These are phyloP conservation scores for Apeira syringaria DNA, from an alignment of 2,888 invertebrate species.

Conservation along the genomic window DNA sequence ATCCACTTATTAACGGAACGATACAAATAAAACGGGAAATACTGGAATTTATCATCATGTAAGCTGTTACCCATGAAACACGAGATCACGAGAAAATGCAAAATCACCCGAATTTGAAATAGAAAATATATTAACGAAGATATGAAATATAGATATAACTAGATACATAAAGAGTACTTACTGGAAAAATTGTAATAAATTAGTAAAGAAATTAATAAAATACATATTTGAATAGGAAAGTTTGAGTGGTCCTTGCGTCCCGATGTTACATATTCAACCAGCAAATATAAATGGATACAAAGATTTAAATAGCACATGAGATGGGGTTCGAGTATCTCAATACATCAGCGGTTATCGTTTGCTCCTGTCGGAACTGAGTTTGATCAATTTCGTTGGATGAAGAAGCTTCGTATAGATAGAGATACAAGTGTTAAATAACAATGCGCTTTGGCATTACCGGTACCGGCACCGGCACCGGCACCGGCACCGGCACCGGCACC, in stretches of 20 bases:
- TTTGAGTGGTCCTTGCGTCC: constrained; percentile 92
- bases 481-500: no score
- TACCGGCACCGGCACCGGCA: no score
- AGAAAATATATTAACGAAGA: constrained; percentile 36
- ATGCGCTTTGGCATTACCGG: constrained; percentile 66
- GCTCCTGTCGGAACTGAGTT: constrained; percentile 17
- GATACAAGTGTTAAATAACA: constrained; percentile 44
- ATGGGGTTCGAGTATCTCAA: constrained; percentile 19
- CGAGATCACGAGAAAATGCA: constrained; percentile 46
- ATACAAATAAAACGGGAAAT: constrained; percentile 59
- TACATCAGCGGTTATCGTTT: constrained; percentile 24
- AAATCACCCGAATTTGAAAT: constrained; percentile 53
- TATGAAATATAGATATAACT: constrained; percentile 27
- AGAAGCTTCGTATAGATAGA: constrained; percentile 55
- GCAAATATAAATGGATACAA: constrained; percentile 29
- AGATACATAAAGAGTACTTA: constrained; percentile 47
- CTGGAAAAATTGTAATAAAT: constrained; percentile 44
- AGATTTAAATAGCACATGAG: constrained; percentile 14
- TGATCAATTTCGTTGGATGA: constrained; percentile 50
- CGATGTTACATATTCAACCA: constrained; percentile 47
- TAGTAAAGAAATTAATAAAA: constrained; percentile 47
- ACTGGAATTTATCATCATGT: constrained; percentile 45
- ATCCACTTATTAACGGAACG: constrained; percentile 59
- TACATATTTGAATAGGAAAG: constrained; percentile 79
- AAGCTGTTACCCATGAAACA: constrained; percentile 62